phyloP scores from a whole-genome alignment of 2,797 vertebrate species.

The Tapera naevia region DNA sequence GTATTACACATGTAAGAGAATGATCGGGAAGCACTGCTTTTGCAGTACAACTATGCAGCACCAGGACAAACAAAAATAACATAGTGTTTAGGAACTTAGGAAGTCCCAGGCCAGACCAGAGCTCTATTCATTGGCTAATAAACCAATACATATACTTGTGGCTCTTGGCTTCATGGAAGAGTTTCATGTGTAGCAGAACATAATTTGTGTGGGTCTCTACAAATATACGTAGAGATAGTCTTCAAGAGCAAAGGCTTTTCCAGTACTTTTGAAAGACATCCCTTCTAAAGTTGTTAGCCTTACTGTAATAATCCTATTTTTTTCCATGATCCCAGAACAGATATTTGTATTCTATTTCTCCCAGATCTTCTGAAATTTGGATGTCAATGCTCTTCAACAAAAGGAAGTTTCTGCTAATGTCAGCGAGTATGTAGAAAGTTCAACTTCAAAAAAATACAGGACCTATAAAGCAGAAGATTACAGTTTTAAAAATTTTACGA shows the following conservation, averaged over 20 bases:
- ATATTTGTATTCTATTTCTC: background rate
- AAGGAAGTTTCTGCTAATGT: background rate
- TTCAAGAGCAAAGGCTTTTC: background rate
- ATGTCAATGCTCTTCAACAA: background rate
- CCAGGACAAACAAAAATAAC: background rate
- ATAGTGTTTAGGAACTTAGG: accelerated
- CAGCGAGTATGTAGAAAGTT: background rate
- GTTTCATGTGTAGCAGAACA: too few species aligned
- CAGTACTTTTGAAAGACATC: background rate
- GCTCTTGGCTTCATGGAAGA: background rate
- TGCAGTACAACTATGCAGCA: background rate
- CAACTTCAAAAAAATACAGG: background rate
- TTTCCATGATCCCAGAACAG: background rate
- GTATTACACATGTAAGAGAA: background rate
- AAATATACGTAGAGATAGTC: background rate
- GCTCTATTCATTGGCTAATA: background rate
- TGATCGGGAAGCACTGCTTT: background rate
- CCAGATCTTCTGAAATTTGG: background rate
- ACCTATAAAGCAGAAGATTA: background rate
- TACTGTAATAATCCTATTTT: background rate
- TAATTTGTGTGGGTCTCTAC: background rate
- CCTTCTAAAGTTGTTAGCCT: background rate
- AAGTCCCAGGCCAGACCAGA: background rate
- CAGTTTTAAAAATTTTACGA: background rate
- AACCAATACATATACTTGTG: background rate